phyloP scores from a whole-genome alignment of 2,113 vertebrate genomes.

The Nerophis ophidion region DNA sequence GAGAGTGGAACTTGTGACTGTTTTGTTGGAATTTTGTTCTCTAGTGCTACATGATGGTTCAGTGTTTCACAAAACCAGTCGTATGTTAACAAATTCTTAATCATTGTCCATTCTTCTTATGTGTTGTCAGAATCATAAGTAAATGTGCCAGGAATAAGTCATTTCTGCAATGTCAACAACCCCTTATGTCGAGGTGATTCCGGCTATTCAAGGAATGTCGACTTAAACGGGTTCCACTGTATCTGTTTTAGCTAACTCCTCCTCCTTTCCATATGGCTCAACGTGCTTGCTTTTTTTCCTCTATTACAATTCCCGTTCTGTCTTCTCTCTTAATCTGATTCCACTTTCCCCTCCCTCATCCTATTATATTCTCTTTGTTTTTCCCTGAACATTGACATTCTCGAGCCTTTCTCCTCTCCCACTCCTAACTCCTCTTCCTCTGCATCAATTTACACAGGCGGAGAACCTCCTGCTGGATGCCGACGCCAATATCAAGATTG shows the following conservation, averaged over 20 bases:
- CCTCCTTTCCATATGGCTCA: constrained; percentile 16
- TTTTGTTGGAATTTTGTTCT: too few species aligned
- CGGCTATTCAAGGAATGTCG: too few species aligned
- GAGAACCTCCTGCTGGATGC: constrained; percentile 90
- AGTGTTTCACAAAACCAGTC: too few species aligned
- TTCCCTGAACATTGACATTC: constrained; percentile 4
- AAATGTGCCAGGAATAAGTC: too few species aligned
- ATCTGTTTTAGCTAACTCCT: constrained; percentile 21
- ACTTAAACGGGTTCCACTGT: not conserved
- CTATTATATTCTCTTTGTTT: constrained; percentile 4
- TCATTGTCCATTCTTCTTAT: too few species aligned
- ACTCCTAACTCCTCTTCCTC: constrained; percentile 8
- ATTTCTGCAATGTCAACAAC: too few species aligned
- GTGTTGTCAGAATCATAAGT: too few species aligned
- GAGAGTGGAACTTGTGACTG: too few species aligned
- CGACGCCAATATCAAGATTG: constrained; percentile 90
- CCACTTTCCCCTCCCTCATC: constrained; percentile 19
- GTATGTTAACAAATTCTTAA: too few species aligned
- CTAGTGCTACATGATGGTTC: too few species aligned
- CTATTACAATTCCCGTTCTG: constrained; percentile 10
- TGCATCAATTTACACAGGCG: constrained; percentile 65
- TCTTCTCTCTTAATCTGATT: constrained; percentile 17
- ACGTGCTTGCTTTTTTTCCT: constrained; percentile 2
- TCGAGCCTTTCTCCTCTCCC: not conserved
- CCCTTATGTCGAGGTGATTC: too few species aligned